Percentiles rank a stretch among this genome's conserved stretches.
phyloP scores from a whole-genome alignment of 2,113 vertebrate species.

The Larimichthys polyactis region DNA sequence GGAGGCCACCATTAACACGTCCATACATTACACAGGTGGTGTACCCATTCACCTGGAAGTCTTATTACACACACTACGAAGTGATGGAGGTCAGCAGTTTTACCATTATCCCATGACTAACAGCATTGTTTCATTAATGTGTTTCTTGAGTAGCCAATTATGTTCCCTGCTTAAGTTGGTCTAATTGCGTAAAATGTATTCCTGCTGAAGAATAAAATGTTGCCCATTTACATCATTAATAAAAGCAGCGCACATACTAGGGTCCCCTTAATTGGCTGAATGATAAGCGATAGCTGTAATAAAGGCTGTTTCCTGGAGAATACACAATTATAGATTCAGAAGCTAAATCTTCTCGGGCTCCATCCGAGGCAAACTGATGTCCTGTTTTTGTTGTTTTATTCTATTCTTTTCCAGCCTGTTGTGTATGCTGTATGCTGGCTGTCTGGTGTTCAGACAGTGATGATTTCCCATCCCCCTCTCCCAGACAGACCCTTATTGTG shows the following conservation, averaged over 20 bases:
- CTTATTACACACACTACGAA: constrained; percentile 5
- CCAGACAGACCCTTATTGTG: constrained; percentile 77
- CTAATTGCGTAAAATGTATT: constrained; percentile 20
- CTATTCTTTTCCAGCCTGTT: constrained; percentile 44
- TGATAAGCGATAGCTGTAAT: constrained; percentile 13
- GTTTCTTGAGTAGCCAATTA: constrained; percentile 31
- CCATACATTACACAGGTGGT: neutral
- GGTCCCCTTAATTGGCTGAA: constrained; percentile 27
- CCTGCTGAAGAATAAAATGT: constrained; percentile 31
- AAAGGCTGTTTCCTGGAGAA: constrained; percentile 5
- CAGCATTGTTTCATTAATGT: constrained; percentile 29
- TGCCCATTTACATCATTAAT: constrained; percentile 35
- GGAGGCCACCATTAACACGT: neutral
- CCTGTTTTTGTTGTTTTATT: constrained; percentile 36
- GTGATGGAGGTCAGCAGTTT: constrained; percentile 24
- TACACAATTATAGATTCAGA: neutral
- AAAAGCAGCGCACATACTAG: neutral
- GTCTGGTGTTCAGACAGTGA: constrained; percentile 78
- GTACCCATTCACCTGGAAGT: neutral
- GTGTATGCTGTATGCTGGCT: constrained; percentile 55
- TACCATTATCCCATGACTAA: constrained; percentile 31
- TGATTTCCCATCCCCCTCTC: constrained; percentile 80
- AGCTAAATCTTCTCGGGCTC: constrained; percentile 5
- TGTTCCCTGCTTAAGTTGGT: constrained; percentile 21
- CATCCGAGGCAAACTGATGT: neutral